These are phyloP conservation scores for Phrixothrix hirtus DNA, from an alignment of 2,888 invertebrate genomes.

Conservation along the genomic window DNA sequence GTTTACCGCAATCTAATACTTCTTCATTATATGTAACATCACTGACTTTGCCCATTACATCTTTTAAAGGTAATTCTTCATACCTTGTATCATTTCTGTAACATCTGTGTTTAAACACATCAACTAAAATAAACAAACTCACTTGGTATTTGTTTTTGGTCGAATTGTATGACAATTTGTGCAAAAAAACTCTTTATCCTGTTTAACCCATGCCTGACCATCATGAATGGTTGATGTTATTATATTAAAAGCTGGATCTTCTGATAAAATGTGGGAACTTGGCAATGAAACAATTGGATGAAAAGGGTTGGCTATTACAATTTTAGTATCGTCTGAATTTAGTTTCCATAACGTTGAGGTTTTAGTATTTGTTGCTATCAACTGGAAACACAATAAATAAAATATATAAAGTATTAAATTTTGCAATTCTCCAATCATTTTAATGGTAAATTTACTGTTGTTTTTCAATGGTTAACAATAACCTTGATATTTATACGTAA, in stretches of 20 bases:
- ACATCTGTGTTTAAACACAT: neutral
- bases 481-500: neutral
- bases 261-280: slow-evolving; percentile 55
- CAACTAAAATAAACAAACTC: slow-evolving; percentile 22
- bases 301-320: slow-evolving; percentile 67
- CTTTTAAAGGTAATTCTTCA: slow-evolving; percentile 23
- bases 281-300: slow-evolving; percentile 57
- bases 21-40: slow-evolving; percentile 60
- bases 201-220: slow-evolving; percentile 69
- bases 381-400: slow-evolving; percentile 73
- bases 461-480: neutral
- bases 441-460: slow-evolving; percentile 15
- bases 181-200: slow-evolving; percentile 67
- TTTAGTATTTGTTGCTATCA: slow-evolving; percentile 75
- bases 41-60: slow-evolving; percentile 19
- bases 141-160: slow-evolving; percentile 36
- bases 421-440: slow-evolving; percentile 55
- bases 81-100: slow-evolving; percentile 30
- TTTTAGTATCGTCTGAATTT: slow-evolving; percentile 74
- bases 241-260: slow-evolving; percentile 75
- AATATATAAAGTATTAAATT: slow-evolving; percentile 66
- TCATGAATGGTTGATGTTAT: slow-evolving; percentile 72
- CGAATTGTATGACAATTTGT: slow-evolving; percentile 64
- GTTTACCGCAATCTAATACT: slow-evolving; percentile 79
- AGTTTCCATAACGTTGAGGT: slow-evolving; percentile 84